Percentiles rank a stretch among this genome's conserved stretches.
These are phyloP conservation scores for Beaufortia kweichowensis DNA, from an alignment of 2,113 vertebrate genomes.

Conservation along the genomic window DNA sequence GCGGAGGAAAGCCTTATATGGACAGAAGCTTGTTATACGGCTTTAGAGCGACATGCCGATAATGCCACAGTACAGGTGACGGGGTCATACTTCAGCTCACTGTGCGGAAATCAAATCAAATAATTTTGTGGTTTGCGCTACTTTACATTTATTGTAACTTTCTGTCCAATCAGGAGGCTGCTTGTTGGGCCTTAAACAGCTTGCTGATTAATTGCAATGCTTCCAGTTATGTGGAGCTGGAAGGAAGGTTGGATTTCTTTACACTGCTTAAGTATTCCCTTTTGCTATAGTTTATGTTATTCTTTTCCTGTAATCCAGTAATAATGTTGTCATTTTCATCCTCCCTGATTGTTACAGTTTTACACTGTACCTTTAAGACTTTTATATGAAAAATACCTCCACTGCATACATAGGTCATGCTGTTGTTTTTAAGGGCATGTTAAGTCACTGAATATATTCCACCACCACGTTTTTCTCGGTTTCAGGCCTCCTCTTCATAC, in stretches of 20 bases:
- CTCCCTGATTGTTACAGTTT: no score
- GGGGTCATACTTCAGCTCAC: not conserved
- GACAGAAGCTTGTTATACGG: constrained; percentile 84
- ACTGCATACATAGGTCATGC: no score
- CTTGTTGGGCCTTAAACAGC: constrained; percentile 89
- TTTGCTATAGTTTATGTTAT: no score
- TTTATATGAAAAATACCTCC: no score
- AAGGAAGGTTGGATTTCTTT: constrained; percentile 74
- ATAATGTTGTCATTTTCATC: no score
- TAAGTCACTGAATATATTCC: no score
- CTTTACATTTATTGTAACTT: not conserved
- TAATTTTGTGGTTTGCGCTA: not conserved
- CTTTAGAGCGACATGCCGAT: constrained; percentile 82
- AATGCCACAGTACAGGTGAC: constrained; percentile 83
- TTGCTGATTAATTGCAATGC: constrained; percentile 82
- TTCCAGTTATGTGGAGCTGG: constrained; percentile 79
- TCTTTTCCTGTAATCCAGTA: no score
- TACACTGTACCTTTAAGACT: no score
- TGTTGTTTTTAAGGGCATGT: no score
- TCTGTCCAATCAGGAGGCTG: constrained; percentile 79
- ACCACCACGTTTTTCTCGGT: not conserved
- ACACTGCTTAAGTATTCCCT: no score
- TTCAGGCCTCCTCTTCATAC: constrained; percentile 85
- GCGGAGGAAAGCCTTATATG: constrained; percentile 78
- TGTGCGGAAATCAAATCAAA: not conserved